Evolutionary conservation across 2,113 vertebrate species (phyloP), one percentile per base, ranked within the genome.

Genomic region (Isichthys henryi): DNA sequence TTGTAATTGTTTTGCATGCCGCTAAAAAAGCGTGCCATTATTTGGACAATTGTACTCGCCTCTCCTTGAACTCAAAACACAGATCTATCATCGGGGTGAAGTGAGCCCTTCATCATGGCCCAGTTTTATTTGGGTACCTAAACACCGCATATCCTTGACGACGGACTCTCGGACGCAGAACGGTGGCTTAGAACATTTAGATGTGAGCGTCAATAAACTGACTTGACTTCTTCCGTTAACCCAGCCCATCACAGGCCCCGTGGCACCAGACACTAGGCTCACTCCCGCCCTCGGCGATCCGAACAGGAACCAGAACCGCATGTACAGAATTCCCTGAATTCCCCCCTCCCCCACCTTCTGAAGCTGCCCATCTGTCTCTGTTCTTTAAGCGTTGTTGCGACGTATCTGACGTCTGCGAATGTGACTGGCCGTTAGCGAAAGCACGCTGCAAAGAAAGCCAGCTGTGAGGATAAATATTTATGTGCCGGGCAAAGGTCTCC

Each of bases 381-480:
- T 13, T 70, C 27, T 31, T 80, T 19, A 80, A 43, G 74, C 35
- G 15, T 1, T 19, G 35, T 13, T 43, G 74, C 45, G 43, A n/a
- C 21, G 43, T 43, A 46, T 45, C 45, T 11, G 43, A 45, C 39
- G 45, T 46, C 45, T 43, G 82, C 9, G 3, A 48, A n/a, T 80
- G 35, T 19, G 74, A 80, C 35, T 80, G 43, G 77, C 77, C 10
- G 45, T 48, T 84, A 48, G 21, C 82, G 3, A 84, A 48, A 46
- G 45, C 21, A n/a, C 9, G 45, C 19, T 27, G 82, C 17, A 3
- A 46, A 84, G 21, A 48, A 4, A 84, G 82, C 82, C 82, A 84
- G 39, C 82, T 84, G 82, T 84, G 43, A 48, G 3, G 21, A n/a
- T 84, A 86, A 86, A 86, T 86, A 86, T 86, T 88, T 77, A 88